Evolutionary conservation across 2,888 invertebrate genomes (phyloP).

Genomic region (Stenotaenia linearis): DNA sequence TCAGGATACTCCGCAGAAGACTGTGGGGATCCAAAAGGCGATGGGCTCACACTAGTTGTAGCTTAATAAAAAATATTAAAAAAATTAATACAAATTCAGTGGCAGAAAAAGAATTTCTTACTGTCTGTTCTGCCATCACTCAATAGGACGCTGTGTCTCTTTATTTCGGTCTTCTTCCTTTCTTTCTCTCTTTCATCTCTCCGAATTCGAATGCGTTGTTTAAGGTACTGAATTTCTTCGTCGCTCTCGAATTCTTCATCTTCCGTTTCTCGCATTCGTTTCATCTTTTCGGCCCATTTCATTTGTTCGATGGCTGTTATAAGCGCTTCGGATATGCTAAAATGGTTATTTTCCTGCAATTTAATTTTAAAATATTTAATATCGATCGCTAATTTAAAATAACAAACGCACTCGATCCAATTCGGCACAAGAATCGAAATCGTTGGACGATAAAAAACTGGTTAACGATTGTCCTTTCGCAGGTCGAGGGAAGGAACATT

Average conservation of each 20-base stretch:
- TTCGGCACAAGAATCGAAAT: slow-evolving; percentile 66
- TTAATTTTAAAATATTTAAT: neutral
- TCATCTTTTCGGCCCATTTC: slow-evolving; percentile 52
- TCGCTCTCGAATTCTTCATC: slow-evolving; percentile 57
- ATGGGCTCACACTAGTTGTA: slow-evolving; percentile 34
- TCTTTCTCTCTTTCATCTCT: slow-evolving; percentile 48
- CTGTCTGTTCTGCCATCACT: slow-evolving; percentile 48
- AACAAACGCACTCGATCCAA: slow-evolving; percentile 53
- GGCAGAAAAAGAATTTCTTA: no score
- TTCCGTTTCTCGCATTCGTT: slow-evolving; percentile 40
- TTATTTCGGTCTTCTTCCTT: slow-evolving; percentile 35
- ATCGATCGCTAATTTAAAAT: no score
- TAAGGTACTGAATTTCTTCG: slow-evolving; percentile 60
- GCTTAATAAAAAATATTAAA: slow-evolving; percentile 28
- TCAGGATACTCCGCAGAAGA: slow-evolving; percentile 28
- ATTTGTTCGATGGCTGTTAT: slow-evolving; percentile 69
- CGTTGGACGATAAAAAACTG: slow-evolving; percentile 65
- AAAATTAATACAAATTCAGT: no score
- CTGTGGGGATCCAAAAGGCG: slow-evolving; percentile 30
- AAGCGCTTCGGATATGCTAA: slow-evolving; percentile 74
- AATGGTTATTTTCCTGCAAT: slow-evolving; percentile 73
- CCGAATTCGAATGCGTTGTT: slow-evolving; percentile 59
- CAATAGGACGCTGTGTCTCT: slow-evolving; percentile 41
- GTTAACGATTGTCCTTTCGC: slow-evolving; percentile 64
- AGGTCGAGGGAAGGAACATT: slow-evolving; percentile 54